Evolutionary conservation across 1,140 invertebrate species (phyloP), one percentile per base, ranked within the genome.

Genomic region (Pseudachorutes palmiensis): DNA sequence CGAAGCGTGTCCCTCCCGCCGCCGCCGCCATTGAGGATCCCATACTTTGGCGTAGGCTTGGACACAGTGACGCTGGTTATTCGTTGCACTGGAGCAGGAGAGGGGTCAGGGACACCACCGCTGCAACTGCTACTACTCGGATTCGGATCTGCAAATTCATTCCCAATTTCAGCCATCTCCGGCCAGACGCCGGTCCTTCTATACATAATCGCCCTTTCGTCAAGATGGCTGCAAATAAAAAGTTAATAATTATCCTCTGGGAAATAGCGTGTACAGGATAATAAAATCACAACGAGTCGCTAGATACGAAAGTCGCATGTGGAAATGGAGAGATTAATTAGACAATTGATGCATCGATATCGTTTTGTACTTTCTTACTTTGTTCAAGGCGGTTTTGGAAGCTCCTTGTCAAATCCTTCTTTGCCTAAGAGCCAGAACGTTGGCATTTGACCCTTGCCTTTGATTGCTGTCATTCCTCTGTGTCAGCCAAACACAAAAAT

Each of bases 371-470:
- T n/a, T n/a, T 22, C 58, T 86, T 79, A 91, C 89, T 86, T 86
- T 41, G 90, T 81, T 1, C 87, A 83, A 2, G 89, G 88, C 58
- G 90, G 89, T 32, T 82, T 82, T 9, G 92, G 92, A 12, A 94
- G 80, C 30, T 85, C 83, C 78, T 92, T 92, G 71, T 91, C 86
- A 76, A 94, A 94, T 28, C 89, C 91, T 57, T 89, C 86, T 79
- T 91, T 92, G 59, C 91, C 91, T 31, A 90, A 80, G 55, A 96
- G 80, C 92, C 92, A 95, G 79, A 91, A 95, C 0, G 92, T 95
- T 67, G 86, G 86, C 86, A 92, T 89, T 76, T 84, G 85, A 36
- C 92, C 92, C 81, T 94, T 94, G 57, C 91, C 92, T 80, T 94
- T 94, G 58, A 95, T 82, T 71, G 91, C 88, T 1, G 89, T 91